These are phyloP conservation scores for Oceanites oceanicus DNA, from an alignment of 2,113 vertebrate species.

Conservation along the genomic window DNA sequence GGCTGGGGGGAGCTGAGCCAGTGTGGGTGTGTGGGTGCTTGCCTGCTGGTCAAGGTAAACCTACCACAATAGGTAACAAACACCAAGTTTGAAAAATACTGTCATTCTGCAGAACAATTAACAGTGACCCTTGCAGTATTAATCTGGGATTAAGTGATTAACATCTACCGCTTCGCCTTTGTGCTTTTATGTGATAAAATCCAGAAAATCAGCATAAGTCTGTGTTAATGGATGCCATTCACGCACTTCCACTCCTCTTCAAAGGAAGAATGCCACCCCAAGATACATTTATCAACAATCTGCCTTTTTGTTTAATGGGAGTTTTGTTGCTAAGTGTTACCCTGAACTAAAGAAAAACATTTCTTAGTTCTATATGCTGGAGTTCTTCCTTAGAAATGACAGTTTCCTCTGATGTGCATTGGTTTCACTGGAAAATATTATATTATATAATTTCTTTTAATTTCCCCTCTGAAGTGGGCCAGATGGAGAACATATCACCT, in stretches of 20 bases:
- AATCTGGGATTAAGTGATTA: neutral
- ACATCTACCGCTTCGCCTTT: neutral
- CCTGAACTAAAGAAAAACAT: neutral
- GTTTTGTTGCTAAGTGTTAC: neutral
- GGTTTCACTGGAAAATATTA: neutral
- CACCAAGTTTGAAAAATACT: neutral
- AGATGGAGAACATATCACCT: slow-evolving; percentile 89
- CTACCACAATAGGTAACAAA: neutral
- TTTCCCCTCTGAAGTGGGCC: slow-evolving; percentile 67
- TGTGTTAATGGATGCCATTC: neutral
- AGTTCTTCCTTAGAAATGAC: neutral
- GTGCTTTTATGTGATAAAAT: neutral
- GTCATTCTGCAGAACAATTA: neutral
- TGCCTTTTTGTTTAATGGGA: neutral
- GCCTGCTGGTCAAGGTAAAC: neutral
- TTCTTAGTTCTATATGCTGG: neutral
- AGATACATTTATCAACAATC: neutral
- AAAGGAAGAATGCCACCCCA: neutral
- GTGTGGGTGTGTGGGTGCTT: neutral
- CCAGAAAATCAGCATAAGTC: neutral
- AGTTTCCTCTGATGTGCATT: neutral
- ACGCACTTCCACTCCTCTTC: neutral
- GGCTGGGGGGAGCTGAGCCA: neutral
- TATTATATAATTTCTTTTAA: neutral
- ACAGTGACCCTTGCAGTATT: neutral